Conservation (phyloP, 1,140 invertebrate species). For the Probaryconus sp. region DNA sequence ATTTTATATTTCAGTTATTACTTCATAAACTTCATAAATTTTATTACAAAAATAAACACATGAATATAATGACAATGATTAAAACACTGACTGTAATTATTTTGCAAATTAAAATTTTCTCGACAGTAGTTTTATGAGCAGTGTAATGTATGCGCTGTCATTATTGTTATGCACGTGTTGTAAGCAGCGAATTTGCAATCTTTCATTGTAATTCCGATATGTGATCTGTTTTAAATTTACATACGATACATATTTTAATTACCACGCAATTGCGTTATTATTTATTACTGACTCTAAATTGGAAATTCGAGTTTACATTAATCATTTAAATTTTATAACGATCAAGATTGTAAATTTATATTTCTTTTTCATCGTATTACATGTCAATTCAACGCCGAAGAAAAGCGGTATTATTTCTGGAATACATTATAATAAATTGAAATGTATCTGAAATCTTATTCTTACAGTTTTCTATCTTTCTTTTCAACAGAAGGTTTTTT, state of each 20-base stretch:
- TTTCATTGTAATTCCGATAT: conserved; percentile 35
- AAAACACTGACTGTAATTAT: too few relatives aligned
- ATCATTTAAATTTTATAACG: conserved; percentile 1
- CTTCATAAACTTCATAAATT: too few relatives aligned
- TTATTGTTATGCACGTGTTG: conserved; percentile 24
- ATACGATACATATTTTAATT: conserved; percentile 34
- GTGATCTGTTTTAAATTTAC: conserved; percentile 42
- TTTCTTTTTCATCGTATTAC: not conserved
- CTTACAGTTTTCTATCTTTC: too few relatives aligned
- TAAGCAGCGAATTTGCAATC: conserved; percentile 23
- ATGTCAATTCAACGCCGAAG: too few relatives aligned
- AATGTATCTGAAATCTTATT: too few relatives aligned
- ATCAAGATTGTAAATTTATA: not conserved
- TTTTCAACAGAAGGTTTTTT: too few relatives aligned
- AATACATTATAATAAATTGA: too few relatives aligned
- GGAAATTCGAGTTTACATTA: conserved; percentile 12
- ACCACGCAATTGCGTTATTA: conserved; percentile 27
- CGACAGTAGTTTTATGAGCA: not conserved
- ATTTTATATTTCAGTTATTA: too few relatives aligned
- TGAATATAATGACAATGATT: too few relatives aligned
- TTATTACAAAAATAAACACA: too few relatives aligned
- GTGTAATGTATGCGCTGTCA: conserved; percentile 21
- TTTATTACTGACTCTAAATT: conserved; percentile 16
- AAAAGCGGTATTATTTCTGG: too few relatives aligned
- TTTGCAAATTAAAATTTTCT: conserved; percentile 27